Conservation (phyloP, 2,797 vertebrate genomes). For the Alcedo atthis region DNA sequence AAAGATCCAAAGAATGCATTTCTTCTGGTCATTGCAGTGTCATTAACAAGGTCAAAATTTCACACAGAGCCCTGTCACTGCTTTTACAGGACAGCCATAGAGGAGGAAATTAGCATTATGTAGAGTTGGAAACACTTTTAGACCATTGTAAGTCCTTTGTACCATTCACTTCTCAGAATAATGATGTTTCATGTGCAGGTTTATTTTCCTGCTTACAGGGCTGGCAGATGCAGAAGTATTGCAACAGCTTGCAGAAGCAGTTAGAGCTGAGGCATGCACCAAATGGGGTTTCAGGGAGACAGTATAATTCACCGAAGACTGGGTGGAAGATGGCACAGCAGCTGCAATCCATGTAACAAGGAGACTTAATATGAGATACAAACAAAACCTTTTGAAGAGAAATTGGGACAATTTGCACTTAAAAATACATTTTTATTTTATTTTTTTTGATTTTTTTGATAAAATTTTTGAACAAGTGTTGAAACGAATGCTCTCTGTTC, state of each 20-base stretch:
- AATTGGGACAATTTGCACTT: not conserved
- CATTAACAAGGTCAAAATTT: not conserved
- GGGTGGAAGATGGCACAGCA: not conserved
- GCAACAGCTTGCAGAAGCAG: not conserved
- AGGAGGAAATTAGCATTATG: not conserved
- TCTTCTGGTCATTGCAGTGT: not conserved
- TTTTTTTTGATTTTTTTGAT: not conserved
- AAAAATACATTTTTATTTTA: not conserved
- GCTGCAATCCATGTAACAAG: not conserved
- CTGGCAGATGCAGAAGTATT: not conserved
- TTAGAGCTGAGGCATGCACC: not conserved
- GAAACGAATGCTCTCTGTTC: not conserved
- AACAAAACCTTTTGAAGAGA: not conserved
- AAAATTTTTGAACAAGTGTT: not conserved
- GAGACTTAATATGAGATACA: not conserved
- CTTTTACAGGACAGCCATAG: not conserved
- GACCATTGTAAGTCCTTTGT: not conserved
- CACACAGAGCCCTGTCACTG: not conserved
- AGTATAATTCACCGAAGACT: accelerated
- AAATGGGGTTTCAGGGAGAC: not conserved
- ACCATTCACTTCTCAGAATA: not conserved
- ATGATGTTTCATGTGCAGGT: not conserved
- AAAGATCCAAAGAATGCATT: not conserved
- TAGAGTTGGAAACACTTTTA: not conserved
- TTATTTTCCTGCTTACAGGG: not conserved